phyloP scores from a whole-genome alignment of 2,113 vertebrate genomes.

The Ailuropoda melanoleuca region DNA sequence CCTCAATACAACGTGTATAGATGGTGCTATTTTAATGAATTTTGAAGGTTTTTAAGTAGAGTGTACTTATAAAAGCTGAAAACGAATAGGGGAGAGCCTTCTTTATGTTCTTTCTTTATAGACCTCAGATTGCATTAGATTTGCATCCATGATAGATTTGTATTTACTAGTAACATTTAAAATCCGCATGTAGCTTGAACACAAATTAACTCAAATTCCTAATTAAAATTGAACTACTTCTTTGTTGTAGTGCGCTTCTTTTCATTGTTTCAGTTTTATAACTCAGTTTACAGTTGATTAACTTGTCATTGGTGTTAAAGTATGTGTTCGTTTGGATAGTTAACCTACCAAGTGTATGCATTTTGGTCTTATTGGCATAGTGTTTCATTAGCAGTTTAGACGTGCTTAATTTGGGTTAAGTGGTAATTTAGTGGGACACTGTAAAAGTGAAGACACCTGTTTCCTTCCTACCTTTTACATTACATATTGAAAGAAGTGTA shows the following conservation, averaged over 20 bases:
- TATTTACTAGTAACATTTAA: conserved; percentile 27
- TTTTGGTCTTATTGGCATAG: neutral
- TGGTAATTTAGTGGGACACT: neutral
- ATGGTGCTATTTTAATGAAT: neutral
- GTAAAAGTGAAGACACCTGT: neutral
- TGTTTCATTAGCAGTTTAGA: conserved; percentile 10
- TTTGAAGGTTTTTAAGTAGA: neutral
- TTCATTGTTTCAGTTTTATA: conserved; percentile 39
- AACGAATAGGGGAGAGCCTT: neutral
- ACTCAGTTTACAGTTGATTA: conserved; percentile 16
- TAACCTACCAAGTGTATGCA: neutral
- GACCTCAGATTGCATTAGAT: conserved; percentile 1
- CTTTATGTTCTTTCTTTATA: conserved; percentile 3
- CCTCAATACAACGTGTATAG: neutral
- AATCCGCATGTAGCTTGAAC: conserved; percentile 37
- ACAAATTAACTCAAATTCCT: neutral
- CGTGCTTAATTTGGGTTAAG: neutral
- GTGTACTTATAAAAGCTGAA: neutral
- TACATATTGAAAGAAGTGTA: neutral
- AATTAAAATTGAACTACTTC: conserved; percentile 12
- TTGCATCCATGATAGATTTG: conserved; percentile 12
- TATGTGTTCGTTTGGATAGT: neutral
- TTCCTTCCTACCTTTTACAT: conserved; percentile 3
- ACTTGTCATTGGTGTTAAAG: neutral
- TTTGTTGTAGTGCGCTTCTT: neutral